Base-by-base conservation (phyloP, 2,113 vertebrate genomes). In the Potamarius usumacintae region DNA sequence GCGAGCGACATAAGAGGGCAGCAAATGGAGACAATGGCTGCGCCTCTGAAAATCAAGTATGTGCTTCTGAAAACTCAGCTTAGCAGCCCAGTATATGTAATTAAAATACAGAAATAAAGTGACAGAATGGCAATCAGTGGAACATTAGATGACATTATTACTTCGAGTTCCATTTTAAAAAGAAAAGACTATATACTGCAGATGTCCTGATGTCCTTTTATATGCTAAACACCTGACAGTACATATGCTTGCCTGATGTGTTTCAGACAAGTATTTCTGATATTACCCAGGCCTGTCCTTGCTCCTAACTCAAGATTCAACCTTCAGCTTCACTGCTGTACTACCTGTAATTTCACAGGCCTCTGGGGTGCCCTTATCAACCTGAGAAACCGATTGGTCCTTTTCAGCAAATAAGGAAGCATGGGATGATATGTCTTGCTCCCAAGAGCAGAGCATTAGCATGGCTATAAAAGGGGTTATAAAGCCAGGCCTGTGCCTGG, bases 41-140 rank as follows among this genome's bases (percentile, higher is more conserved):
- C 67, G 91, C 92, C 92, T 94, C 93, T 92, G 89, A 90, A 93
- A 94, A 95, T 95, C 94, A 94, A 94, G 93, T 91, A 92, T 92
- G 92, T 82, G 57, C 79, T 82, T 82, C 76, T 71, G 65, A 84
- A 84, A 84, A 57, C 95, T 94, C 95, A 92, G 93, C 91, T 89
- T 90, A 93, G 93, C 93, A 87, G 92, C 93, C 90, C 91, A 92
- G 94, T 92, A 91, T 92, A 93, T 92, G 92, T 94, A 94, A 95
- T 95, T 95, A 94, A 89, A 88, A 42, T 42, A 42, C 42, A 84
- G 30, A 86, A 88, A 91, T 90, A 89, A 86, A 90, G 84, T 92
- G 89, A 10, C 48, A 89, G 89, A 91, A 85, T 85, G 87, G 87
- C 91, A 74, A 65, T 81, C 78, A 58, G 58, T 42, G n/a, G 62